Conservation (phyloP, 2,113 vertebrate species). For the Oophaga pumilio region DNA sequence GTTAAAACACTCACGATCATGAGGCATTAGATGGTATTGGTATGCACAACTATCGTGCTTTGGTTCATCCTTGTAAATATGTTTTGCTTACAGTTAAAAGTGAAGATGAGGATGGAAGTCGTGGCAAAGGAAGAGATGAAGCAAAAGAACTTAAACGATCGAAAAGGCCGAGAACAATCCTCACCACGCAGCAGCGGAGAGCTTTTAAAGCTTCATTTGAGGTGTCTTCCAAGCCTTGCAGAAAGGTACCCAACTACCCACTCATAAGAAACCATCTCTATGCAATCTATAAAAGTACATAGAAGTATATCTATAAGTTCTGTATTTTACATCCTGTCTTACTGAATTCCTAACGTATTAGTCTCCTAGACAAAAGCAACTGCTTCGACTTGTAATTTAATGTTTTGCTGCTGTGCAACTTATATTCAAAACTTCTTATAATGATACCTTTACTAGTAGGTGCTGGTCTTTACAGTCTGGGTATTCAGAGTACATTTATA, state of each 20-base stretch:
- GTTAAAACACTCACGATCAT: not conserved
- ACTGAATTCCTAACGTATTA: too few species aligned
- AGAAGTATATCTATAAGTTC: too few species aligned
- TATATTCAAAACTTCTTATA: too few species aligned
- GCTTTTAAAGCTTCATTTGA: conserved; percentile 93
- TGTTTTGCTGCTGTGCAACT: too few species aligned
- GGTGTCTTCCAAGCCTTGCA: conserved; percentile 88
- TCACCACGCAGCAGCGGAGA: conserved; percentile 88
- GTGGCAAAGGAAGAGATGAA: conserved; percentile 80
- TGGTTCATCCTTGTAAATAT: not conserved
- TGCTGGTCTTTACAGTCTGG: too few species aligned
- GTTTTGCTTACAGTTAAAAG: conserved; percentile 78
- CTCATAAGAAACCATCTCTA: too few species aligned
- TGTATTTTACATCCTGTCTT: too few species aligned
- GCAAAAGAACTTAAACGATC: conserved; percentile 86
- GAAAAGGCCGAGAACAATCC: conserved; percentile 86
- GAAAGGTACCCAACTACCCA: conserved; percentile 74
- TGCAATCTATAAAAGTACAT: too few species aligned
- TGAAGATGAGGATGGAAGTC: conserved; percentile 81
- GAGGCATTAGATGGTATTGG: not conserved
- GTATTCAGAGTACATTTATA: not conserved
- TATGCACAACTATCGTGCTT: not conserved
- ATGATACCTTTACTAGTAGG: too few species aligned
- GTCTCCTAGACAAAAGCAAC: too few species aligned
- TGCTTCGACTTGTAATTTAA: too few species aligned